Percentiles rank a stretch among this genome's conserved stretches.
These are phyloP conservation scores for Calephelis virginiensis DNA, from an alignment of 1,140 invertebrate genomes.

Conservation along the genomic window DNA sequence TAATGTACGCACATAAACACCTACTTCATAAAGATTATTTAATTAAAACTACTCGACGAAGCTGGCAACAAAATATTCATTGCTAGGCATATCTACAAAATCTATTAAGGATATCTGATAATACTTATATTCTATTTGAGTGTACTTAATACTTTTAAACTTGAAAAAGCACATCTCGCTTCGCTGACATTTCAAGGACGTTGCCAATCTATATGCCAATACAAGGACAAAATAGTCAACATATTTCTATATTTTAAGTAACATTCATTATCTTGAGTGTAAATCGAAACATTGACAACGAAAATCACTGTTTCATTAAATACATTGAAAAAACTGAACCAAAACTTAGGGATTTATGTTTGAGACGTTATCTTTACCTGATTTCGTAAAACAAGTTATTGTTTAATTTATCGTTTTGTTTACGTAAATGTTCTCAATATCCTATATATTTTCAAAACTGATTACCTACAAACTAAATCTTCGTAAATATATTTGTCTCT, in stretches of 20 bases:
- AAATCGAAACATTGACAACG: too few relatives aligned
- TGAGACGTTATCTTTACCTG: too few relatives aligned
- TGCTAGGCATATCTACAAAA: conserved; percentile 9
- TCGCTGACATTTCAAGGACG: neutral
- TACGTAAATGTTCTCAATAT: too few relatives aligned
- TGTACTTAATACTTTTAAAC: conserved; percentile 10
- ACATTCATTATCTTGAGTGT: too few relatives aligned
- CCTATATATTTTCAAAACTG: too few relatives aligned
- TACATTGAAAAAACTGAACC: too few relatives aligned
- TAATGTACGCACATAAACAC: conserved; percentile 68
- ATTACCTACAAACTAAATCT: too few relatives aligned
- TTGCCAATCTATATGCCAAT: neutral
- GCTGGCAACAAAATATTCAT: conserved; percentile 45
- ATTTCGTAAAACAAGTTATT: too few relatives aligned
- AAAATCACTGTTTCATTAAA: too few relatives aligned
- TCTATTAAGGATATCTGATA: neutral
- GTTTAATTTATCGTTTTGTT: too few relatives aligned
- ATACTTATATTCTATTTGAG: conserved; percentile 14
- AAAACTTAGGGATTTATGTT: too few relatives aligned
- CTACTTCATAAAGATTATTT: conserved; percentile 69
- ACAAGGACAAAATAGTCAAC: neutral
- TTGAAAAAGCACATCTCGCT: neutral
- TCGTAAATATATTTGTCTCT: too few relatives aligned
- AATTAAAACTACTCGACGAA: conserved; percentile 62
- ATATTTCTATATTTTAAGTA: neutral